Evolutionary conservation across 2,888 invertebrate species (phyloP).

Genomic region (Epirrita christyi): DNA sequence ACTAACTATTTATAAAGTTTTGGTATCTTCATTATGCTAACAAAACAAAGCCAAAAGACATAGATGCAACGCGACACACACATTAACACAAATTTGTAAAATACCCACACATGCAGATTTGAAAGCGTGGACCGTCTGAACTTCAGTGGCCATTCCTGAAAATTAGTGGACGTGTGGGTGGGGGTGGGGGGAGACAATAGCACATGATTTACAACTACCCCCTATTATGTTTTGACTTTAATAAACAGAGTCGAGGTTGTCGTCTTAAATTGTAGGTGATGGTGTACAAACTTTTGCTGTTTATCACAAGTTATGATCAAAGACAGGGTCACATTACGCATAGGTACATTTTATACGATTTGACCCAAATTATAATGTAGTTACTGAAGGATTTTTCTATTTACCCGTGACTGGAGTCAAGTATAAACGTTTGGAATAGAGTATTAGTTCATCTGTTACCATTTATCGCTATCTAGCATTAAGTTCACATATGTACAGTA

Average conservation of each 20-base stretch:
- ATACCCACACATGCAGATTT: constrained; percentile 54
- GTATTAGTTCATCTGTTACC: too few relatives aligned
- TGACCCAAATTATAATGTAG: too few relatives aligned
- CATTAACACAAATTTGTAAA: constrained; percentile 2
- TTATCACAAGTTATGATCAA: constrained; percentile 10
- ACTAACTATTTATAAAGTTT: not conserved
- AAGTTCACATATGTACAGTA: too few relatives aligned
- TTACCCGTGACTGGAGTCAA: too few relatives aligned
- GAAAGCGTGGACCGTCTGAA: constrained; percentile 56
- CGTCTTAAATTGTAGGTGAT: constrained; percentile 24
- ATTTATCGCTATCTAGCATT: too few relatives aligned
- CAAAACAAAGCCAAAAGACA: constrained; percentile 18
- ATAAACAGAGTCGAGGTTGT: constrained; percentile 76
- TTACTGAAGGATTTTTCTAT: too few relatives aligned
- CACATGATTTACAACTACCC: constrained; percentile 87
- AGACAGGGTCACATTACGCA: not conserved
- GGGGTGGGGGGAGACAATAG: constrained; percentile 51
- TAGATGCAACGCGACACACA: constrained; percentile 14
- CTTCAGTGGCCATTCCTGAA: constrained; percentile 78
- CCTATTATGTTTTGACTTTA: constrained; percentile 87
- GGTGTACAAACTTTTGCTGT: constrained; percentile 20
- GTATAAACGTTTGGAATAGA: too few relatives aligned
- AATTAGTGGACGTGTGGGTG: constrained; percentile 74
- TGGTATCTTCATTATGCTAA: not conserved
- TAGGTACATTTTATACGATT: not conserved